Evolutionary conservation across 2,888 invertebrate genomes (phyloP), one percentile per base, ranked within the genome.

Genomic region (Leucophora obtusa): DNA sequence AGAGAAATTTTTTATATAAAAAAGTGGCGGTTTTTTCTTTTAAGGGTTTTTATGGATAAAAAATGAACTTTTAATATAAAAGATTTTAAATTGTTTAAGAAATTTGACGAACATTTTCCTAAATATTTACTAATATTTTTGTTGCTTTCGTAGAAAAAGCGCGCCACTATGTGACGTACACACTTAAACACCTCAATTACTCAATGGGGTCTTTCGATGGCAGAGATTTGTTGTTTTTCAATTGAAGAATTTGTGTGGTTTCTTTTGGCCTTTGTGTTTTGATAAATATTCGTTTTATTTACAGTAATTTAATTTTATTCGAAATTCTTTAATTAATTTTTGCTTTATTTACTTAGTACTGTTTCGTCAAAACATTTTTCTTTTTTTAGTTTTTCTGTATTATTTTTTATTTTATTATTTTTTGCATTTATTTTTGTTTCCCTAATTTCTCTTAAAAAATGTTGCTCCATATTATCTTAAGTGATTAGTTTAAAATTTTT

Each of bases 121-220:
- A 10, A 43, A 28, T 50, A 18, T 47, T 11, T 17, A n/a, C 8
- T 43, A 51, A 47, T 43, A 24, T 53, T 56, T 50, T 70, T 15
- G 43, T 15, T 54, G 43, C n/a, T 77, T 54, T 77, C 18, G 63
- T 35, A 82, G 85, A 38, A 87, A 87, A 88, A 88, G 88, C 88
- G 87, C 88, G 88, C 88, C 86, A 88, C 88, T 87, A 87, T 83
- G 84, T 88, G 88, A 87, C 87, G 87, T 87, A 86, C 83, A 74
- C 75, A 56, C 73, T 86, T 85, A 82, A 21, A 84, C 83, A 82
- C 84, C 65, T 72, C 17, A 21, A 3, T 15, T 65, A 72, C 69
- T 62, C 54, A 43, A 58, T 68, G 53, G 38, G 63, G 35, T 21
- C 15, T 56, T 62, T 59, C 17, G 43, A n/a, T 17, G 60, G 15